phyloP scores from a whole-genome alignment of 2,113 vertebrate species.

The Antennarius striatus region DNA sequence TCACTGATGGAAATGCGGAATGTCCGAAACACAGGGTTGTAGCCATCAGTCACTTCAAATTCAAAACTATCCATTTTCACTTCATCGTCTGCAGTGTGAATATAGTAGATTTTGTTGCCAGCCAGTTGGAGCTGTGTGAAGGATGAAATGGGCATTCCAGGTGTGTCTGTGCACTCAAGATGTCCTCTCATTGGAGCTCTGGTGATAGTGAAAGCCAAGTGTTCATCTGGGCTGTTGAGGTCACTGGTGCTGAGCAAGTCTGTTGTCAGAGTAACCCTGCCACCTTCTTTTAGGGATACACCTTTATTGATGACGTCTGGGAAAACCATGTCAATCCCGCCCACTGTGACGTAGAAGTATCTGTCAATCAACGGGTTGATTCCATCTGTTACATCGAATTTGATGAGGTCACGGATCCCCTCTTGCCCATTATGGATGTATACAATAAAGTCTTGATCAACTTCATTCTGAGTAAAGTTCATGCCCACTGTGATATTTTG shows the following conservation, averaged over 20 bases:
- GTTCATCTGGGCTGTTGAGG: constrained; percentile 94
- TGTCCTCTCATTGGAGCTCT: constrained; percentile 89
- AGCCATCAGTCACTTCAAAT: constrained; percentile 95
- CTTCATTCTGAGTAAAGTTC: constrained; percentile 95
- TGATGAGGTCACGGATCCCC: constrained; percentile 91
- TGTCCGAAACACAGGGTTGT: constrained; percentile 93
- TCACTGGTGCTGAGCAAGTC: constrained; percentile 95
- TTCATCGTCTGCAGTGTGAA: constrained; percentile 93
- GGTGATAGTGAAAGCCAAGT: constrained; percentile 93
- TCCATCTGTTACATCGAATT: constrained; percentile 96
- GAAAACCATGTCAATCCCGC: constrained; percentile 90
- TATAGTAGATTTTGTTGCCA: constrained; percentile 94
- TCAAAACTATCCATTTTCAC: constrained; percentile 97
- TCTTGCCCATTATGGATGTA: constrained; percentile 89
- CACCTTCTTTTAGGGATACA: constrained; percentile 93
- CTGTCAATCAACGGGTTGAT: constrained; percentile 93
- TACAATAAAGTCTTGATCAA: constrained; percentile 86
- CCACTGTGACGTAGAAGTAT: constrained; percentile 92
- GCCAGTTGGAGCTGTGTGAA: constrained; percentile 94
- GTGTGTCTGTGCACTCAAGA: constrained; percentile 90
- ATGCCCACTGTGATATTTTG: constrained; percentile 90
- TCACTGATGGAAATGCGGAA: constrained; percentile 93
- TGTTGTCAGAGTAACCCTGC: constrained; percentile 91
- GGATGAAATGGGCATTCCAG: constrained; percentile 86
- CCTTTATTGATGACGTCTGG: constrained; percentile 94